A percentile compares a stretch with the other conserved stretches of the same genome.
phyloP scores from a whole-genome alignment of 2,797 vertebrate species.

The Falco novaeseelandiae region DNA sequence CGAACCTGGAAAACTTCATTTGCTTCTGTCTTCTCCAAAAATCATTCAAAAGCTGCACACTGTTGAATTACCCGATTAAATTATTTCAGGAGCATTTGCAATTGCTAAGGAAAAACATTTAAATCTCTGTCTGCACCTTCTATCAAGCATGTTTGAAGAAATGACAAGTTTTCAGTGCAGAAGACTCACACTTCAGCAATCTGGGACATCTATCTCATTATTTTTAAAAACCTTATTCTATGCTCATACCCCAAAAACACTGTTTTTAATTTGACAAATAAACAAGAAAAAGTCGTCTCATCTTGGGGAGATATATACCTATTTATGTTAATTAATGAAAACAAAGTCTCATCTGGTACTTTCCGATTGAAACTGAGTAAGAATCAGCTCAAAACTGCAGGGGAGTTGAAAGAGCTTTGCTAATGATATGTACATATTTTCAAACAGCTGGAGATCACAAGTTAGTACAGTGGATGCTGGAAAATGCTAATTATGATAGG shows the following conservation, averaged over 20 bases:
- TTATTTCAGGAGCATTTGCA: background rate
- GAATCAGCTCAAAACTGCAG: background rate
- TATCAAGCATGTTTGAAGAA: background rate
- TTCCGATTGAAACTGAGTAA: background rate
- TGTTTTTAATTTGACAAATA: slow-evolving; percentile 35
- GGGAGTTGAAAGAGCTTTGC: slow-evolving; percentile 4
- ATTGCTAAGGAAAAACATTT: background rate
- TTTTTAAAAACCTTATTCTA: slow-evolving; percentile 5
- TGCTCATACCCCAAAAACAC: background rate
- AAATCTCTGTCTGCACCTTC: background rate
- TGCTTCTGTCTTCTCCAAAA: background rate
- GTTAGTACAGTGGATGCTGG: background rate
- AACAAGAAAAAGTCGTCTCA: background rate
- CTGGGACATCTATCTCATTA: slow-evolving; percentile 15
- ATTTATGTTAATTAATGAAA: slow-evolving; percentile 29
- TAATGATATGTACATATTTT: slow-evolving; percentile 17
- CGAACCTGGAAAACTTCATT: background rate
- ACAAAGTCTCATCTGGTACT: background rate
- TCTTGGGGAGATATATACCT: background rate
- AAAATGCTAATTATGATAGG: background rate
- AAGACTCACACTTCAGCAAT: background rate
- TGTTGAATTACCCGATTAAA: slow-evolving; percentile 1
- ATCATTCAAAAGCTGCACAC: background rate
- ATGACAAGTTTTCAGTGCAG: background rate
- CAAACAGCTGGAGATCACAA: background rate